Conservation (phyloP, 2,113 vertebrate species). For the Aramus guarauna region DNA sequence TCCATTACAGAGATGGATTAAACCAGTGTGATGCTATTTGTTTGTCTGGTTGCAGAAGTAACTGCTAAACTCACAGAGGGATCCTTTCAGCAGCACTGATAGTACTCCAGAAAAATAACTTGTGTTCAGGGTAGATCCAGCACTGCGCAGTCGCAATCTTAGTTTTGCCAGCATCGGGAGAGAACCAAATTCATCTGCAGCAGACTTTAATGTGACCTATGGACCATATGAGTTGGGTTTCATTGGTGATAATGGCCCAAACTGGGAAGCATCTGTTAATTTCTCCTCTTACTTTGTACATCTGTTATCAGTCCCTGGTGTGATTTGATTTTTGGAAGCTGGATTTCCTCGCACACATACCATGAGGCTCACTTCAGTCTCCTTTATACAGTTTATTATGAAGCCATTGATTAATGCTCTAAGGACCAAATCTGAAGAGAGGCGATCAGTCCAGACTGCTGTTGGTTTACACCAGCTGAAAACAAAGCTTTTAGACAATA, state of each 20-base stretch:
- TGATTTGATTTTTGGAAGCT: slow-evolving; percentile 47
- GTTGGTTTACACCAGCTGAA: slow-evolving; percentile 44
- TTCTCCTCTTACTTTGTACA: slow-evolving; percentile 26
- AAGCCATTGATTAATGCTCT: slow-evolving; percentile 32
- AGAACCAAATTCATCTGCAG: not conserved
- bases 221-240: not conserved
- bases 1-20: not conserved
- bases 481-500: slow-evolving; percentile 36
- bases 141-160: not conserved
- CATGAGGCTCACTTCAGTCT: slow-evolving; percentile 13
- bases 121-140: not conserved
- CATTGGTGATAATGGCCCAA: not conserved
- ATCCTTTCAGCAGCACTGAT: not conserved
- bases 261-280: slow-evolving; percentile 9
- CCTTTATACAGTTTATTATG: slow-evolving; percentile 21
- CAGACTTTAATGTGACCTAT: not conserved
- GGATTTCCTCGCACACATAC: slow-evolving; percentile 37
- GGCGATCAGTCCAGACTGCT: not conserved
- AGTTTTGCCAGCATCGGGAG: not conserved
- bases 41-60: not conserved
- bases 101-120: not conserved
- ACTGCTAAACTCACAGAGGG: not conserved
- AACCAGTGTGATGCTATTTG: not conserved
- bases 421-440: not conserved
- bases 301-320: slow-evolving; percentile 12